These are phyloP conservation scores for Sparidentex hasta DNA, from an alignment of 2,797 vertebrate species.

Conservation along the genomic window DNA sequence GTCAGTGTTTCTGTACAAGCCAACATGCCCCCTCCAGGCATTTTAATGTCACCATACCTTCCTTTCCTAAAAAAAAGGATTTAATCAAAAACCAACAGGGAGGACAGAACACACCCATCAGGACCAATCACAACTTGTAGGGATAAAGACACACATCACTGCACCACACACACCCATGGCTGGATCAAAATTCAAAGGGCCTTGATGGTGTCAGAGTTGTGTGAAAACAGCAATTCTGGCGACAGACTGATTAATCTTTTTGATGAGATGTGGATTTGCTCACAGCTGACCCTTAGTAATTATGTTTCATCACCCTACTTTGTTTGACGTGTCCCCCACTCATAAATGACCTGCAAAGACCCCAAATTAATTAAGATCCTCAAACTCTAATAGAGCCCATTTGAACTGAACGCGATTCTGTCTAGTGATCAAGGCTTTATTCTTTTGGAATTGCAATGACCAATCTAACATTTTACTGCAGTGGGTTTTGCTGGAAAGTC, in stretches of 20 bases:
- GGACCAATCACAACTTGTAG: slow-evolving; percentile 40
- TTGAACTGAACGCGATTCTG: slow-evolving; percentile 8
- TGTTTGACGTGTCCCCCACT: not conserved
- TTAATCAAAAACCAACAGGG: slow-evolving; percentile 52
- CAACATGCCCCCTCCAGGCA: slow-evolving; percentile 41
- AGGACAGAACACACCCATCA: slow-evolving; percentile 44
- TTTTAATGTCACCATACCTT: slow-evolving; percentile 59
- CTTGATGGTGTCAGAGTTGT: slow-evolving; percentile 12
- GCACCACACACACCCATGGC: slow-evolving; percentile 34
- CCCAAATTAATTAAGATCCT: not conserved
- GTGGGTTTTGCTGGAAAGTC: not conserved
- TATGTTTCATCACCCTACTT: not conserved
- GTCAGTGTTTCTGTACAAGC: slow-evolving; percentile 58
- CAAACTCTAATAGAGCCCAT: not conserved
- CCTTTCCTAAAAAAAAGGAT: slow-evolving; percentile 46
- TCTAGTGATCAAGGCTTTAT: not conserved
- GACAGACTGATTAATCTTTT: slow-evolving; percentile 13
- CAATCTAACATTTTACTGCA: not conserved
- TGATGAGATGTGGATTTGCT: slow-evolving; percentile 8
- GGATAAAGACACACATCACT: slow-evolving; percentile 27
- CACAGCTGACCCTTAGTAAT: slow-evolving; percentile 10
- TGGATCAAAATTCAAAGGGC: slow-evolving; percentile 7
- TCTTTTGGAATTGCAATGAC: not conserved
- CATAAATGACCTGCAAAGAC: slow-evolving; percentile 1
- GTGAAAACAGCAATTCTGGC: slow-evolving; percentile 37